Conservation (phyloP, 2,797 vertebrate genomes). For the Phrynocephalus forsythii region DNA sequence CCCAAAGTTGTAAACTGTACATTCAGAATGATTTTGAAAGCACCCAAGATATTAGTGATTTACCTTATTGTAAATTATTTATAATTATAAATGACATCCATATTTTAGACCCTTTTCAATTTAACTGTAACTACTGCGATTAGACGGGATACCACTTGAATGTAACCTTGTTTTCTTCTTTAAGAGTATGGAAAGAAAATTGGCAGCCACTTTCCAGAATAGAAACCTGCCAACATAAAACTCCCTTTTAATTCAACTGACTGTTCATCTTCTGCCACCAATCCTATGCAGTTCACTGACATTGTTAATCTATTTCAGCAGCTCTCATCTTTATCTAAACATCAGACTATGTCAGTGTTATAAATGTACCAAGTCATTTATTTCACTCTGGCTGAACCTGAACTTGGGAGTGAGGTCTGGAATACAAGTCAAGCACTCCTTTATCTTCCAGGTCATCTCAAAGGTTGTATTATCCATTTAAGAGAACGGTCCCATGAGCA, state of each 20-base stretch:
- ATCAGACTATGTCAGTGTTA: neutral
- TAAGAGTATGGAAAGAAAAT: neutral
- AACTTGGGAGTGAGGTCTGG: no score
- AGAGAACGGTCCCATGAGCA: neutral
- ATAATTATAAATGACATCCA: neutral
- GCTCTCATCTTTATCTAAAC: neutral
- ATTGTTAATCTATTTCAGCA: constrained; percentile 2
- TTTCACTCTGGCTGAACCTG: neutral
- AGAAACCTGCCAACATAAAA: neutral
- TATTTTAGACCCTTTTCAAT: neutral
- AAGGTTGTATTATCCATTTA: no score
- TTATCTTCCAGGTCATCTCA: no score
- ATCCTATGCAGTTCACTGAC: neutral
- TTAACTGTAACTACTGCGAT: neutral
- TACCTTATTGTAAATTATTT: neutral
- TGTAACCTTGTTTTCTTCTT: neutral
- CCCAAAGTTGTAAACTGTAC: neutral
- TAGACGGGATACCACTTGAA: no score
- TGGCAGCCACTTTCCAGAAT: neutral
- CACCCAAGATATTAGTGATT: neutral
- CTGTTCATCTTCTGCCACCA: neutral
- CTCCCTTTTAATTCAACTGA: neutral
- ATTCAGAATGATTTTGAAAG: neutral
- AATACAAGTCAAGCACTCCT: no score
- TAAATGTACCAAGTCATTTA: neutral